A percentile compares a stretch with the other conserved stretches of the same genome.
Conservation (phyloP, 2,888 invertebrate genomes). For the Lasioglossum oenotherae region DNA sequence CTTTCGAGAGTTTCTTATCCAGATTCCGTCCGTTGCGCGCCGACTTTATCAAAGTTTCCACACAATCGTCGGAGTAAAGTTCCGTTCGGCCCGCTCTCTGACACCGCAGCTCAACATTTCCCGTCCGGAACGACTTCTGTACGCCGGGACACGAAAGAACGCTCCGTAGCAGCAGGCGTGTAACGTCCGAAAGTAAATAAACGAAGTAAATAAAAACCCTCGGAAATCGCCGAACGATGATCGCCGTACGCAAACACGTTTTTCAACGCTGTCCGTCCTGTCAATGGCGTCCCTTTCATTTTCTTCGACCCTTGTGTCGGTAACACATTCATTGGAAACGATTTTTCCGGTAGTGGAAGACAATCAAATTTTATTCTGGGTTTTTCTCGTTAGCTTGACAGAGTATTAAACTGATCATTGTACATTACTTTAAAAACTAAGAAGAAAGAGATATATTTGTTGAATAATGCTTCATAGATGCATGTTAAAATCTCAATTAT, state of each 20-base stretch:
- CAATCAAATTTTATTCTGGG: background rate
- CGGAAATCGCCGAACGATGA: background rate
- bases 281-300: background rate
- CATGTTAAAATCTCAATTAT: too few relatives aligned
- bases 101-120: slow-evolving; percentile 11
- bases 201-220: background rate
- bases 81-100: background rate
- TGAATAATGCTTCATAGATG: too few relatives aligned
- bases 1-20: slow-evolving; percentile 32
- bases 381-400: background rate
- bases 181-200: background rate
- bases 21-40: slow-evolving; percentile 23
- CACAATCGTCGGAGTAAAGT: slow-evolving; percentile 4
- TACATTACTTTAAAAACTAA: too few relatives aligned
- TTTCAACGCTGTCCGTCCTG: too few relatives aligned
- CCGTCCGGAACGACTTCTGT: background rate
- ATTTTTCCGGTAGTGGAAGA: background rate
- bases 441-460: too few relatives aligned
- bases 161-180: background rate
- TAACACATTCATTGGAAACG: background rate
- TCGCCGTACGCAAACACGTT: slow-evolving; percentile 19
- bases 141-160: background rate
- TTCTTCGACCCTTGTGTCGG: background rate
- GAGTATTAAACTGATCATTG: background rate
- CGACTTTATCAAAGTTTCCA: background rate